Evolutionary conservation across 2,113 vertebrate genomes (phyloP).

Genomic region (Meles meles): DNA sequence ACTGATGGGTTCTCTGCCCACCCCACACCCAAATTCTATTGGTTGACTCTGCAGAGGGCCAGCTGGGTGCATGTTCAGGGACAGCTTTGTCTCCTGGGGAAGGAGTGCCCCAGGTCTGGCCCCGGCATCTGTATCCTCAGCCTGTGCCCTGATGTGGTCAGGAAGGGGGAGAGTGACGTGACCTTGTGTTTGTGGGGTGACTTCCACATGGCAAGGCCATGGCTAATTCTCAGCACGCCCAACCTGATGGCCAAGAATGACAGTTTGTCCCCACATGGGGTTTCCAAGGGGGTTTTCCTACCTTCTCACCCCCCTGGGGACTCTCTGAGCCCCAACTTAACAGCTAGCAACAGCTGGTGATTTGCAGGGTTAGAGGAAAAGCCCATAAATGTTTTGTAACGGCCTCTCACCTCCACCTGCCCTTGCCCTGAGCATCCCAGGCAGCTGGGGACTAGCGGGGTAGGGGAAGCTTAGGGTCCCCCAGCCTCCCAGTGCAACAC

Average conservation of each 20-base stretch:
- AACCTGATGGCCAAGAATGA: not conserved
- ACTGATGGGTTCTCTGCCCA: not conserved
- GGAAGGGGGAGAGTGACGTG: not conserved
- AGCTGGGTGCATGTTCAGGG: not conserved
- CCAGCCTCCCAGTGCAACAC: not conserved
- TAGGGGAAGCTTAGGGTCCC: not conserved
- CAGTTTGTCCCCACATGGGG: slow-evolving; percentile 38
- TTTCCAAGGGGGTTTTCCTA: slow-evolving; percentile 67
- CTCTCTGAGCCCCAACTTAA: slow-evolving; percentile 31
- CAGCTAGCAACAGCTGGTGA: not conserved
- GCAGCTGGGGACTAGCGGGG: too few species aligned
- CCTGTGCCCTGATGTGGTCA: not conserved
- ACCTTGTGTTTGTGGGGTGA: not conserved
- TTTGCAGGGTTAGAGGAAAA: slow-evolving; percentile 39
- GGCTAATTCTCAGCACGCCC: not conserved
- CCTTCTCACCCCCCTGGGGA: not conserved
- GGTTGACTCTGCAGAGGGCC: too few species aligned
- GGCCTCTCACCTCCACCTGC: not conserved
- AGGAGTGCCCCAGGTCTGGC: not conserved
- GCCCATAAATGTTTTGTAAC: slow-evolving; percentile 45
- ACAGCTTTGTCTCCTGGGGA: not conserved
- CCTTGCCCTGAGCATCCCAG: not conserved
- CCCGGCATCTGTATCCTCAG: not conserved
- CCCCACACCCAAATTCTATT: not conserved
- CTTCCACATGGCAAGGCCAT: not conserved